Evolutionary conservation across 2,888 invertebrate genomes (phyloP).

Genomic region (Leptopterna dolabrata): DNA sequence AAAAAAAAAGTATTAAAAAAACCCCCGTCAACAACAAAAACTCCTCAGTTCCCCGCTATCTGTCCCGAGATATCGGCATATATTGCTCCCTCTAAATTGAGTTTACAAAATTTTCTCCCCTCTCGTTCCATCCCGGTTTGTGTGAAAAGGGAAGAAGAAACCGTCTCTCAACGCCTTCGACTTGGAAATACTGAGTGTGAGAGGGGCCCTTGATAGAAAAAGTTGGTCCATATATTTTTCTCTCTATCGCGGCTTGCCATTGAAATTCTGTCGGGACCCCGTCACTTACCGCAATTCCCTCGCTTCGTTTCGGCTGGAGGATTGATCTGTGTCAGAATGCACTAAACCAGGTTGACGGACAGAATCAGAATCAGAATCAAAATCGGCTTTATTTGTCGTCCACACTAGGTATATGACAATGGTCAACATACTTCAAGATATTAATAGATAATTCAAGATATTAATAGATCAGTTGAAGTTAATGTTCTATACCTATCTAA

Average conservation of each 20-base stretch:
- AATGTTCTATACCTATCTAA: no score
- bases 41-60: neutral
- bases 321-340: no score
- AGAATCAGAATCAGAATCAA: no score
- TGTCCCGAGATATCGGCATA: conserved; percentile 31
- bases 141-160: neutral
- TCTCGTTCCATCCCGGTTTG: neutral
- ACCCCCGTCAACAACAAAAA: neutral
- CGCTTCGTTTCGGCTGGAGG: no score
- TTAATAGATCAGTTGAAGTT: no score
- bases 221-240: conserved; percentile 21
- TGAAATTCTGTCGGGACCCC: neutral
- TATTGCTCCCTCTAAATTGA: conserved; percentile 39
- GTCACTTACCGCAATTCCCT: neutral
- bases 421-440: no score
- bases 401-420: no score
- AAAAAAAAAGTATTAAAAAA: neutral
- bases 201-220: conserved; percentile 37
- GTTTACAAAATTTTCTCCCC: conserved; percentile 43
- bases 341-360: no score
- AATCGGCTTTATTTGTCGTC: no score
- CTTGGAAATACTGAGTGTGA: neutral
- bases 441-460: no score
- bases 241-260: neutral
- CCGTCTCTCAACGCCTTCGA: conserved; percentile 1